Conservation (phyloP, 2,888 invertebrate species). For the Litoditis marina region DNA sequence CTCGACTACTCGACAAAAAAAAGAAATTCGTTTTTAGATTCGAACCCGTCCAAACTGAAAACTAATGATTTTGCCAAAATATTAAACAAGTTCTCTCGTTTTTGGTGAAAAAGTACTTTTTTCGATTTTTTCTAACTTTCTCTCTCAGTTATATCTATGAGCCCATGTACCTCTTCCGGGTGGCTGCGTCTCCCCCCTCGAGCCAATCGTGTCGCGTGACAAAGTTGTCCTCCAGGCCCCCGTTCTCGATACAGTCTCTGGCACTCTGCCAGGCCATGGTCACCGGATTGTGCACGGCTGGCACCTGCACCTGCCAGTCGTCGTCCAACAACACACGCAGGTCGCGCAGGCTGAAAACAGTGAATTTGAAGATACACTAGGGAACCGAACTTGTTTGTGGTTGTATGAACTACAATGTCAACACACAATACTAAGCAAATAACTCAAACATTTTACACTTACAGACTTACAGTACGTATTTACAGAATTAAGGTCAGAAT, state of each 20-base stretch:
- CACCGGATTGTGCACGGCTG: slow-evolving; percentile 30
- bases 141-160: not conserved
- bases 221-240: slow-evolving; percentile 22
- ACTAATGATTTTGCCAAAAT: too few species aligned
- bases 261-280: slow-evolving; percentile 48
- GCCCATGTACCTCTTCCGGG: slow-evolving; percentile 17
- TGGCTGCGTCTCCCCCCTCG: slow-evolving; percentile 43
- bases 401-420: not conserved
- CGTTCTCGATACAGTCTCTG: slow-evolving; percentile 8
- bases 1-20: too few species aligned
- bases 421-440: not conserved
- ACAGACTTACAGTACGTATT: too few species aligned
- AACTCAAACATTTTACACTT: not conserved
- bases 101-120: not conserved
- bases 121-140: not conserved
- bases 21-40: too few species aligned
- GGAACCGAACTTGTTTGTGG: not conserved
- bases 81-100: not conserved
- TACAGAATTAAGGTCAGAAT: too few species aligned
- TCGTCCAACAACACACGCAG: slow-evolving; percentile 24
- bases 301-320: slow-evolving; percentile 19
- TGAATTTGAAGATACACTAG: not conserved
- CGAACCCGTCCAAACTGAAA: too few species aligned
- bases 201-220: slow-evolving; percentile 43
- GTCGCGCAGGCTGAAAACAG: slow-evolving; percentile 21